Evolutionary conservation across 1,140 invertebrate species (phyloP).

Genomic region (Chymomyza costata): DNA sequence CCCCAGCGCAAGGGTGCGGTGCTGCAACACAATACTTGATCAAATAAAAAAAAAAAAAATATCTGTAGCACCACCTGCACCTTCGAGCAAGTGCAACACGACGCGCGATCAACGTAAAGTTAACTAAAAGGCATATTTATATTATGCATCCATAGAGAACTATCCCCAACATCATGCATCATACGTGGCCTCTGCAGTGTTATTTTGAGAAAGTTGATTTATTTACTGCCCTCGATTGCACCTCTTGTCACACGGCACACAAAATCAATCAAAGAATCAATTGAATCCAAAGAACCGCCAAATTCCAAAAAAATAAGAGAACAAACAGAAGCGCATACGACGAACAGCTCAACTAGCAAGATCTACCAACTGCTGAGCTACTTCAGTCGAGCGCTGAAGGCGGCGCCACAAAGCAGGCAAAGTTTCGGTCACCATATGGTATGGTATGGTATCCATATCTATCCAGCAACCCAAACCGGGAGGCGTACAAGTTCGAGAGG

Average conservation of each 20-base stretch:
- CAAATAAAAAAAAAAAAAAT: background rate
- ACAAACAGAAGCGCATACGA: no score
- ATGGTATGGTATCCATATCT: no score
- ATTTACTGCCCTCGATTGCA: background rate
- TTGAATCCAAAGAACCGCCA: background rate
- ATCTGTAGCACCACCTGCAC: background rate
- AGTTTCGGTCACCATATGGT: no score
- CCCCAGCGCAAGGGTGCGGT: background rate
- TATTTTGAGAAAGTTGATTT: constrained; percentile 48
- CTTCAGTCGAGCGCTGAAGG: constrained; percentile 32
- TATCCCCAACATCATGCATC: constrained; percentile 74
- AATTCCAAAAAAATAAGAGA: no score
- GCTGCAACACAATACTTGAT: background rate
- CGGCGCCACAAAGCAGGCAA: constrained; percentile 43
- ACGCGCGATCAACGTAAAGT: constrained; percentile 40
- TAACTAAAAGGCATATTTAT: constrained; percentile 45
- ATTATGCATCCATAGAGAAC: constrained; percentile 1
- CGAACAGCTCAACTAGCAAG: background rate
- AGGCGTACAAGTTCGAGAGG: no score
- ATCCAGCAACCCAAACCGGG: constrained; percentile 13
- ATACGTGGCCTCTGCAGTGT: constrained; percentile 73
- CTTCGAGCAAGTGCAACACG: constrained; percentile 1
- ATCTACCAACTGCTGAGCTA: constrained; percentile 9
- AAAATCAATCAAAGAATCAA: constrained; percentile 6
- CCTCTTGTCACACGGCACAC: no score